Evolutionary conservation across 2,888 invertebrate genomes (phyloP), one percentile per base, ranked within the genome.

Genomic region (Volucella inflata): DNA sequence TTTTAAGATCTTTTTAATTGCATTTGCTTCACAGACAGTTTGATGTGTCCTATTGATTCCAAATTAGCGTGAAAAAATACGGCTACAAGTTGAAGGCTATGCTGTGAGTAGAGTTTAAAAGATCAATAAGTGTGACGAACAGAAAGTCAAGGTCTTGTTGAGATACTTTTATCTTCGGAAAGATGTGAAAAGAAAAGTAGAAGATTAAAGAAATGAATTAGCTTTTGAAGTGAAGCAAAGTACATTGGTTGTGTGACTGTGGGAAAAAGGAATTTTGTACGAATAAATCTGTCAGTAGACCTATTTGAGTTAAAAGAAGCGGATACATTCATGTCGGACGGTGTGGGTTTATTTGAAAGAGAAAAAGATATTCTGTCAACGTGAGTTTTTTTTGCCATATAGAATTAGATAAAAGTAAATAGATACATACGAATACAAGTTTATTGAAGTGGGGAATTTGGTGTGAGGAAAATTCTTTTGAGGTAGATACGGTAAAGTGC

Each of bases 151-250:
- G 68, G 55, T 17, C 44, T 11, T 11, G 9, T 14, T n/a, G 11
- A 21, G 21, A 40, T 17, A 65, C 51, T 40, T 50, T 40, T 17
- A 17, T 36, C 38, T n/a, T 10, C 4, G 38, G 38, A 50, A 6
- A 40, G 38, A 50, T 21, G 38, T 17, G 12, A 40, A 21, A 48
- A 12, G 8, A 44, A 36, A 10, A n/a, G 12, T 44, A 53, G 12
- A 60, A 51, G 42, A 60, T 60, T 46, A 71, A 50, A 71, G 71
- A 42, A 72, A 72, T 14, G 30, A 60, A 72, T 60, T 60, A 42
- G 60, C 50, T 51, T 62, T 30, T 51, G 21, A 21, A 60, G 59
- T 8, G 38, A 40, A 38, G 62, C 46, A 46, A 30, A 44, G 46
- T 14, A 62, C 46, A 36, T 46, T 14, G 4, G 40, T 38, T n/a